Evolutionary conservation across 1,140 invertebrate genomes (phyloP).

Genomic region (Ceratosolen solmsi): DNA sequence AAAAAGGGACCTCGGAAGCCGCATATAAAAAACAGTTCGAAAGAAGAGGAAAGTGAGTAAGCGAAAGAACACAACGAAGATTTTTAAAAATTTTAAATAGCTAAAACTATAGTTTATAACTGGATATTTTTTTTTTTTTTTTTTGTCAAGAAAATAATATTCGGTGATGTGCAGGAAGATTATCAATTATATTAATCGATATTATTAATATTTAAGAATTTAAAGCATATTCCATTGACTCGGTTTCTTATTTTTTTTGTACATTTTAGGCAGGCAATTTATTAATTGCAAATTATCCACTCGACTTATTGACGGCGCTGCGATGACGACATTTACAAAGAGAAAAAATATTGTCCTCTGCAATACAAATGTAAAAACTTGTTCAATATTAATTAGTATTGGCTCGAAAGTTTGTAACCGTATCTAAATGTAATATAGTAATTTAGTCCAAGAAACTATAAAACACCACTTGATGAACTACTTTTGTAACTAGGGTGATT

Average conservation of each 20-base stretch:
- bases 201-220: no score
- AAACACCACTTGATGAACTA: neutral
- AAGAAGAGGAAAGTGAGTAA: neutral
- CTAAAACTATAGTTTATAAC: neutral
- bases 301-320: no score
- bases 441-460: neutral
- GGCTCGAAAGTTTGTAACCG: neutral
- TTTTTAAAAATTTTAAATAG: neutral
- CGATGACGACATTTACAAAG: no score
- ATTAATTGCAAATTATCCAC: no score
- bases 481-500: neutral
- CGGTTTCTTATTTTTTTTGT: no score
- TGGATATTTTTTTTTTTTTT: neutral
- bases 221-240: no score
- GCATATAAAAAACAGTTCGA: neutral
- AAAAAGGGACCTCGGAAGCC: neutral
- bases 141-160: no score
- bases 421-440: neutral
- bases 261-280: no score
- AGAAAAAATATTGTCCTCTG: no score
- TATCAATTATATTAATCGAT: no score
- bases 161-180: no score
- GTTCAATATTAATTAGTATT: neutral
- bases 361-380: no score
- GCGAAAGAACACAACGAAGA: neutral